Evolutionary conservation across 2,888 invertebrate genomes (phyloP).

Genomic region (Lampropteryx suffumata): DNA sequence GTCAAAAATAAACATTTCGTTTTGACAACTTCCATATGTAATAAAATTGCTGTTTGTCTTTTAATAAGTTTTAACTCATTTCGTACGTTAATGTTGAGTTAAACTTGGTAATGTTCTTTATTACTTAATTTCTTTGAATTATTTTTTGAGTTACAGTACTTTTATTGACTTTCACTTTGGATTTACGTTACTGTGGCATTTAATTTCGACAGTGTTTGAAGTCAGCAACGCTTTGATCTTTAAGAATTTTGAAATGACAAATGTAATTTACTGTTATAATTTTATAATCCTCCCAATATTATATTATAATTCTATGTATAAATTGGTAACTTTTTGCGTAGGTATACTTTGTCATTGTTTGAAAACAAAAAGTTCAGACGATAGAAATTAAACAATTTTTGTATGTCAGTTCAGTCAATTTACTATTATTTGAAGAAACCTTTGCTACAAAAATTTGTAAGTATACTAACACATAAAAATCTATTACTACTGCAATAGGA

Average conservation of each 20-base stretch:
- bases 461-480: slow-evolving; percentile 6
- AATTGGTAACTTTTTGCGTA: too few relatives aligned
- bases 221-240: too few relatives aligned
- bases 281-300: too few relatives aligned
- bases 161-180: slow-evolving; percentile 23
- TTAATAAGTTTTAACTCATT: slow-evolving; percentile 31
- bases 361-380: too few relatives aligned
- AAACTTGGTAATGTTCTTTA: slow-evolving; percentile 30
- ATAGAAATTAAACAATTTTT: too few relatives aligned
- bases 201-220: background rate
- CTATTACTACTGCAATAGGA: slow-evolving; percentile 15
- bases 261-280: too few relatives aligned
- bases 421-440: too few relatives aligned
- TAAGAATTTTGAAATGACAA: too few relatives aligned
- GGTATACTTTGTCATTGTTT: too few relatives aligned
- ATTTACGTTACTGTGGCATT: slow-evolving; percentile 3
- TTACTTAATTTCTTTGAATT: slow-evolving; percentile 34
- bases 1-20: slow-evolving; percentile 19
- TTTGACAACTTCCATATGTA: slow-evolving; percentile 21
- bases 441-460: too few relatives aligned
- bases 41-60: slow-evolving; percentile 17
- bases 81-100: slow-evolving; percentile 27
- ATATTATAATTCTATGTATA: too few relatives aligned
- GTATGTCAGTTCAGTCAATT: too few relatives aligned
- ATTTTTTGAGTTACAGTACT: slow-evolving; percentile 20